Conservation (phyloP, 2,113 vertebrate genomes). For the Scomber colias region DNA sequence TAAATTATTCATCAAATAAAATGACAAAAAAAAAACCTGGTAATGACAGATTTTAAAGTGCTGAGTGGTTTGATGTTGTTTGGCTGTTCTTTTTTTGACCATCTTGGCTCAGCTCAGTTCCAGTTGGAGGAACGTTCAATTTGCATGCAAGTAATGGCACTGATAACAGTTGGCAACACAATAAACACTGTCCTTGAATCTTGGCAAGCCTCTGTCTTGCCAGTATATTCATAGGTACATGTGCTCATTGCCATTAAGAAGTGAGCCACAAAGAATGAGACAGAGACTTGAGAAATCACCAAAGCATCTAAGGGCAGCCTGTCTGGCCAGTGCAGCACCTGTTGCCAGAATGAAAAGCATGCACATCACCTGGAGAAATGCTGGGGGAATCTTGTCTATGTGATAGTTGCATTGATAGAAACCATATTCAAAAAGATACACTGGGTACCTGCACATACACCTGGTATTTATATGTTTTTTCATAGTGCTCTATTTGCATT, state of each 20-base stretch:
- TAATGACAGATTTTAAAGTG: no score
- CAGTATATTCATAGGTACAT: conserved; percentile 41
- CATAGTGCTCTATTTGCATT: conserved; percentile 7
- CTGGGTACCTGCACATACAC: neutral
- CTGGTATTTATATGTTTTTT: conserved; percentile 8
- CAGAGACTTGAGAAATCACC: conserved; percentile 17
- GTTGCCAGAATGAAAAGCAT: conserved; percentile 13
- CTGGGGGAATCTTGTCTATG: neutral
- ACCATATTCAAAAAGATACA: neutral
- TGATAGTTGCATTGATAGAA: neutral
- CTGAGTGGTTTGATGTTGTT: no score
- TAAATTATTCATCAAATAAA: no score
- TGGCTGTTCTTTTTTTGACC: neutral
- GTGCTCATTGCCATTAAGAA: conserved; percentile 30
- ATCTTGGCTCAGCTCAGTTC: neutral
- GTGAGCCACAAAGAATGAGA: conserved; percentile 28
- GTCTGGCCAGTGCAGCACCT: conserved; percentile 3
- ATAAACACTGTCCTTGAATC: conserved; percentile 1
- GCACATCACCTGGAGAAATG: conserved; percentile 20
- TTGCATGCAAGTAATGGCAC: neutral
- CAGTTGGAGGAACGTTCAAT: neutral
- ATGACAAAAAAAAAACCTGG: no score
- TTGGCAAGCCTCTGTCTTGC: neutral
- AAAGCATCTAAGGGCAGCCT: conserved; percentile 11
- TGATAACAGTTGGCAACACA: conserved; percentile 11